Percentiles rank a stretch among this genome's conserved stretches.
phyloP scores from a whole-genome alignment of 2,888 invertebrate species.

The Xestia ashworthii region DNA sequence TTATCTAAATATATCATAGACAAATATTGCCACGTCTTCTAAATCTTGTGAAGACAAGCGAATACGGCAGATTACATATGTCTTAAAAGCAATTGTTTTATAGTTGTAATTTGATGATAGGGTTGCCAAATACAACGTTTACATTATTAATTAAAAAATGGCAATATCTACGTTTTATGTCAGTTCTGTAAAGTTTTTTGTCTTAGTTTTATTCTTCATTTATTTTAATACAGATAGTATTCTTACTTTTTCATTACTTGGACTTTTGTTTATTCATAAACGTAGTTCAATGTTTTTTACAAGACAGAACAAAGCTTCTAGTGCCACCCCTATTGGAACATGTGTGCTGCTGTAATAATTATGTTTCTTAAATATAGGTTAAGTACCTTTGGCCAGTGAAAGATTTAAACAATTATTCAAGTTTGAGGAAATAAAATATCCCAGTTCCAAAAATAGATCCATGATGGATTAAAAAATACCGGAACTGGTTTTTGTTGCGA shows the following conservation, averaged over 20 bases:
- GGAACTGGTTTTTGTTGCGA: not conserved
- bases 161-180: not conserved
- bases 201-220: too few species aligned
- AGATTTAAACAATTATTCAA: constrained; percentile 39
- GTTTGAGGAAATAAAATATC: constrained; percentile 15
- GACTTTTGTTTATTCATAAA: not conserved
- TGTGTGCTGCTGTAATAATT: constrained; percentile 37
- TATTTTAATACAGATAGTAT: not conserved
- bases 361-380: constrained; percentile 62
- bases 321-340: constrained; percentile 49
- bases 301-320: not conserved
- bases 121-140: constrained; percentile 42
- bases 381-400: constrained; percentile 51
- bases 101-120: constrained; percentile 57
- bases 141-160: not conserved
- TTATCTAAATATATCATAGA: not conserved
- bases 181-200: too few species aligned
- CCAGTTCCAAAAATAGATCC: not conserved
- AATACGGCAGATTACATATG: constrained; percentile 26
- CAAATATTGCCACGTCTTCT: not conserved
- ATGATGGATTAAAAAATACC: not conserved
- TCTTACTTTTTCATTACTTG: too few species aligned
- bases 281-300: too few species aligned
- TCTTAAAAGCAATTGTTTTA: constrained; percentile 58
- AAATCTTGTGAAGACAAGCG: constrained; percentile 2